phyloP scores from a whole-genome alignment of 2,797 vertebrate species.

The Acanthiza pusilla region DNA sequence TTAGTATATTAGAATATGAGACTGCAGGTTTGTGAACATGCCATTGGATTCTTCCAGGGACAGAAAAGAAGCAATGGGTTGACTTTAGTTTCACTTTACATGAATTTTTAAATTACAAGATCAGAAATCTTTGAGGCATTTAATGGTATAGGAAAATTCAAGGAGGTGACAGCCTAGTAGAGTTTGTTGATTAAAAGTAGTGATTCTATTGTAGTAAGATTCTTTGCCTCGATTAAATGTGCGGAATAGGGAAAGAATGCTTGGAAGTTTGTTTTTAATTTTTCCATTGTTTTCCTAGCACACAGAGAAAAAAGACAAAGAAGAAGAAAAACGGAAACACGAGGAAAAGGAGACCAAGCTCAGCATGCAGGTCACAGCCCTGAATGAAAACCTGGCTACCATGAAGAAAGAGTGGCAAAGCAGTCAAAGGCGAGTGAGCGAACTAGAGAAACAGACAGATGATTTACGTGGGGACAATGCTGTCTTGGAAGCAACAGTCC shows the following conservation, averaged over 20 bases:
- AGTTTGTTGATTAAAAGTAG: not conserved
- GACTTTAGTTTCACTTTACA: not conserved
- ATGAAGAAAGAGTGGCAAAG: constrained; percentile 96
- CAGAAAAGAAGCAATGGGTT: not conserved
- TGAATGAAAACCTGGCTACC: constrained; percentile 95
- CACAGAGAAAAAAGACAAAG: constrained; percentile 84
- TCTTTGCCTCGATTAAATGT: not conserved
- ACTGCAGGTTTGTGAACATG: not conserved
- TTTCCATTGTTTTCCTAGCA: constrained; percentile 68
- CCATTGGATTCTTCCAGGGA: not conserved
- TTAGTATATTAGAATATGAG: constrained; percentile 58
- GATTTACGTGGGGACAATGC: constrained; percentile 96
- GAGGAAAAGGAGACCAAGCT: constrained; percentile 88
- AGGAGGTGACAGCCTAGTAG: not conserved
- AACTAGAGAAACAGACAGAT: constrained; percentile 95
- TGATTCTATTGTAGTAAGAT: not conserved
- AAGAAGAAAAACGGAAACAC: constrained; percentile 79
- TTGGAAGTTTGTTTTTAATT: not conserved
- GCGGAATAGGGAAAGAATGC: not conserved
- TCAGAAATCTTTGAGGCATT: not conserved
- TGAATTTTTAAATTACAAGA: not conserved
- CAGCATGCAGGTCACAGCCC: constrained; percentile 86
- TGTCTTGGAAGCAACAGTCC: constrained; percentile 94
- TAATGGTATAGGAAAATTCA: not conserved
- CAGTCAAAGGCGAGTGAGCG: constrained; percentile 87